Base-by-base conservation (phyloP, 2,888 invertebrate species). In the Zele albiditarsus region DNA sequence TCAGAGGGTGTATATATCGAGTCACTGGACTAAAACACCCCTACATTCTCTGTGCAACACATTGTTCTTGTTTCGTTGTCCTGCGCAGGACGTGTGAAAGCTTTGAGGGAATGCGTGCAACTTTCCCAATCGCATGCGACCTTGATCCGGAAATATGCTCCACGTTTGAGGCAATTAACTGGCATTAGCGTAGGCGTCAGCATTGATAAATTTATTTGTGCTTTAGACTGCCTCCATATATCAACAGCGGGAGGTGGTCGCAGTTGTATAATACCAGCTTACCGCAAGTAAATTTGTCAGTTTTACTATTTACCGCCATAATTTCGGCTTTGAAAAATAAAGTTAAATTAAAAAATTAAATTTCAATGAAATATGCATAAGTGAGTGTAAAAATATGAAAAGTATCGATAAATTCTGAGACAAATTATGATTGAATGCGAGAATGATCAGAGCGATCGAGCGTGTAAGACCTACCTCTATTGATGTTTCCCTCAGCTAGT, bases 81-180 rank as follows among this genome's bases (percentile, higher is more conserved):
- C 75, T 80, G 76, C 77, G 60, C 69, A 31, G 71, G 65, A 72
- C 71, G 63, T 60, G 60, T 12, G 12, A 46, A 20, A 53, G 46
- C n/a, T 27, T 38, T 28, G 8, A 27, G 33, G 0, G 33, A 58
- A 6, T 28, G 38, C 23, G 38, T 27, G 33, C 73, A 58, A 86
- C 83, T 83, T 85, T 77, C 80, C 60, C 16, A 16, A 33, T 71
- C 33, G 72, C 81, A 82, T 88, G 83, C 75, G 74, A 57, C 80
- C 88, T 84, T 86, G 86, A 82, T 88, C 82, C 83, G 83, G 86
- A 88, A 88, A 88, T 88, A 88, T 88, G 87, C 87, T 87, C 83
- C 82, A 81, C 87, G 87, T 88, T 88, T 88, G 87, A 88, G 85
- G 87, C 87, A 88, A 88, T 88, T 88, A 88, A 82, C 80, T 53